These are phyloP conservation scores for Psophia crepitans DNA, from an alignment of 2,113 vertebrate genomes.

Conservation along the genomic window DNA sequence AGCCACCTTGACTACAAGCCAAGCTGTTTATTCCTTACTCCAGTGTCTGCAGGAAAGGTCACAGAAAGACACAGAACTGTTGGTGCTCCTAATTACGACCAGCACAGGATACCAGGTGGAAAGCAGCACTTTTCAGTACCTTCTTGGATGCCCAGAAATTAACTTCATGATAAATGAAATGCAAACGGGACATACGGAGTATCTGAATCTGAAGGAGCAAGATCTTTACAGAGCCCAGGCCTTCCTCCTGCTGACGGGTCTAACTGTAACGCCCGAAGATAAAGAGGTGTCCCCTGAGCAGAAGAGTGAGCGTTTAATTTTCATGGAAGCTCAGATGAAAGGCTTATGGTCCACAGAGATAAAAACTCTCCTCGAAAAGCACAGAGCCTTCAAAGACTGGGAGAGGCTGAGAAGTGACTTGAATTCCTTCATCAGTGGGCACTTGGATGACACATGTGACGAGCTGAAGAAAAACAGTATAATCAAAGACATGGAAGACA, in stretches of 20 bases:
- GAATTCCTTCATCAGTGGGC: background rate
- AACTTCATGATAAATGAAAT: constrained; percentile 40
- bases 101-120: constrained; percentile 39
- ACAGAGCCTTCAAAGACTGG: background rate
- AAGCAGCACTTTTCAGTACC: constrained; percentile 31
- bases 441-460: background rate
- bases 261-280: background rate
- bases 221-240: constrained; percentile 48
- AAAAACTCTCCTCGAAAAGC: constrained; percentile 5
- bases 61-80: constrained; percentile 29
- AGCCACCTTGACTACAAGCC: constrained; percentile 1
- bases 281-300: background rate
- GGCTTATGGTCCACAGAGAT: background rate
- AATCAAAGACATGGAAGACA: constrained; percentile 4
- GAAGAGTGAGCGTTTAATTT: constrained; percentile 35
- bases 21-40: constrained; percentile 16
- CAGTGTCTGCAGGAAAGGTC: background rate
- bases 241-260: constrained; percentile 47
- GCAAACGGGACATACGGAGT: background rate
- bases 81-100: constrained; percentile 55
- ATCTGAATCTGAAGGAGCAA: constrained; percentile 47
- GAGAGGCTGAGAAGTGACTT: constrained; percentile 45
- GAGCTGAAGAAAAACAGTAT: background rate
- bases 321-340: constrained; percentile 25
- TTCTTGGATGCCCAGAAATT: constrained; percentile 51